A percentile compares a stretch with the other conserved stretches of the same genome.
These are phyloP conservation scores for Bagarius yarrelli DNA, from an alignment of 2,113 vertebrate species.

Conservation along the genomic window DNA sequence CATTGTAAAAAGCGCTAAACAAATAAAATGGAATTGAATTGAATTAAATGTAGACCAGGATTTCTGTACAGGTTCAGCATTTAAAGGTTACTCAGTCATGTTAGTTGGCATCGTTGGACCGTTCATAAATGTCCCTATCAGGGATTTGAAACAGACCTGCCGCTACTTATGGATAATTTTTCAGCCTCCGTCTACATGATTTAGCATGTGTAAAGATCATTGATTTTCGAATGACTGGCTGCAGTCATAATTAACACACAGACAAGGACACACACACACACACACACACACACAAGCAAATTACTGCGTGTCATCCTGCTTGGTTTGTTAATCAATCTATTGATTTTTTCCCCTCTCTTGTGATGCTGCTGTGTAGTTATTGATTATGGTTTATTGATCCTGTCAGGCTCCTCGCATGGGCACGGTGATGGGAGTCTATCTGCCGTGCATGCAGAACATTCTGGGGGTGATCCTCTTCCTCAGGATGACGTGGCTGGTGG, in stretches of 20 bases:
- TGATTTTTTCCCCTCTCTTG: neutral
- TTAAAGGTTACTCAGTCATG: no score
- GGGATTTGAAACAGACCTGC: neutral
- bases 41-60: no score
- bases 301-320: neutral
- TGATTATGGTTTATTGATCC: conserved; percentile 24
- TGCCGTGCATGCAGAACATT: conserved; percentile 97
- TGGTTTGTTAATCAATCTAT: neutral
- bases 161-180: neutral
- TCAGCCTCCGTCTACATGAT: neutral
- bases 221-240: neutral
- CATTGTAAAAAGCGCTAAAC: no score
- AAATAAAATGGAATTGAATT: no score
- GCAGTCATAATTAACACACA: neutral
- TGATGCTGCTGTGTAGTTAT: neutral
- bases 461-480: conserved; percentile 97
- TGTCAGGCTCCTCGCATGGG: conserved; percentile 89
- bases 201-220: neutral
- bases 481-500: conserved; percentile 97
- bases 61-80: no score
- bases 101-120: no score
- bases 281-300: neutral
- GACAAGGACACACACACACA: no score
- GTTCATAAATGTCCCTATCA: neutral
- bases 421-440: conserved; percentile 96